phyloP scores from a whole-genome alignment of 2,113 vertebrate genomes.

The Phrynosoma blainvillii region DNA sequence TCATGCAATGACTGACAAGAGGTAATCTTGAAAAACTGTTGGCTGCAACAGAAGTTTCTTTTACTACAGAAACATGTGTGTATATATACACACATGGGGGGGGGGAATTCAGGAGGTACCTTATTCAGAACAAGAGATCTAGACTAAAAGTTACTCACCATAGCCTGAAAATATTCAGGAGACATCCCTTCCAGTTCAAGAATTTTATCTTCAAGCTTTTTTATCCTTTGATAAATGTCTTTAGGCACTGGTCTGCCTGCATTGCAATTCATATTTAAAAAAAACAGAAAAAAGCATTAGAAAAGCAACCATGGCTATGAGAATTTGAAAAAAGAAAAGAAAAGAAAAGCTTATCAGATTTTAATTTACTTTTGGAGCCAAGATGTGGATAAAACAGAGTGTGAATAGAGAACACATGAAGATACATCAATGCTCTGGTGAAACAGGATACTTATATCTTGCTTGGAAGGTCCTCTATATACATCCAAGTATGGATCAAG shows the following conservation, averaged over 20 bases:
- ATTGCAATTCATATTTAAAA: slow-evolving; percentile 40
- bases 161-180: slow-evolving; percentile 95
- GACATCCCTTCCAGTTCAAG: slow-evolving; percentile 97
- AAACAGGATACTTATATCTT: background rate
- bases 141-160: slow-evolving; percentile 80
- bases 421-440: slow-evolving; percentile 1
- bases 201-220: slow-evolving; percentile 96
- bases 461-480: background rate
- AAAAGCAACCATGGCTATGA: slow-evolving; percentile 28
- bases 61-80: background rate
- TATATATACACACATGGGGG: rapidly evolving
- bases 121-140: slow-evolving; percentile 13
- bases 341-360: background rate
- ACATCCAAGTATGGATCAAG: background rate
- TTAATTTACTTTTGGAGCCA: slow-evolving; percentile 8
- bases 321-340: background rate
- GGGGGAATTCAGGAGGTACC: background rate
- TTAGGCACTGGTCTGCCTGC: slow-evolving; percentile 91
- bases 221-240: slow-evolving; percentile 94
- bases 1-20: background rate
- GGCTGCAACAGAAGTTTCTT: background rate
- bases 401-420: background rate
- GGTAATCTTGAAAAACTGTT: background rate
- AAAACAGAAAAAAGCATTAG: slow-evolving; percentile 4
- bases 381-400: slow-evolving; percentile 5